Conservation (phyloP, 1,140 invertebrate species). For the Campoletis sonorensis region DNA sequence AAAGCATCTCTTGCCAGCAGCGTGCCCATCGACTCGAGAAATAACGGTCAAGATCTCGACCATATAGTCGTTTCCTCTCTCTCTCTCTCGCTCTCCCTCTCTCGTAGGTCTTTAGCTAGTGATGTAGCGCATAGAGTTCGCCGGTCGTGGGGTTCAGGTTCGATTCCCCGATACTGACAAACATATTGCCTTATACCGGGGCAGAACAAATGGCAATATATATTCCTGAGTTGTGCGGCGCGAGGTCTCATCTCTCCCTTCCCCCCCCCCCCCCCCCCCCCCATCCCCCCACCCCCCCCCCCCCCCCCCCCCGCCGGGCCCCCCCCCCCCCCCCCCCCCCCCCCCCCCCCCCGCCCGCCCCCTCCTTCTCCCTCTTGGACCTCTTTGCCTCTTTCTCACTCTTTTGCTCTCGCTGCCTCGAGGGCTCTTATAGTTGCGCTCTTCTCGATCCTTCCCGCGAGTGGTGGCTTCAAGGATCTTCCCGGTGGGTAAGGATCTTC, state of each 20-base stretch:
- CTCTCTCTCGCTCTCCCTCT: too few relatives aligned
- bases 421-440: conserved; percentile 30
- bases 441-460: conserved; percentile 38
- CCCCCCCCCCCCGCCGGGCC: not conserved
- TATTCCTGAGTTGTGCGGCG: conserved; percentile 57
- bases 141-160: conserved; percentile 50
- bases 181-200: conserved; percentile 63
- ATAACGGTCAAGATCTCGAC: conserved; percentile 52
- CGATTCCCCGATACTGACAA: conserved; percentile 66
- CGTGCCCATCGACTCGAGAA: conserved; percentile 48
- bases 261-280: not conserved
- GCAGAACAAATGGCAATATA: conserved; percentile 67
- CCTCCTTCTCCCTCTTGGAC: not conserved
- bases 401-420: not conserved
- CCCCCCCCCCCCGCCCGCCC: not conserved
- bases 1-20: conserved; percentile 37
- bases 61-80: conserved; percentile 11
- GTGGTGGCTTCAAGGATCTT: conserved; percentile 45
- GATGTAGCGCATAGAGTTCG: conserved; percentile 33
- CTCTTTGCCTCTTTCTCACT: not conserved
- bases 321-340: not conserved
- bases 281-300: not conserved
- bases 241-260: conserved; percentile 37
- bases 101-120: not conserved
- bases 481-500: conserved; percentile 36